Base-by-base conservation (phyloP, 1,140 invertebrate species). In the Ooceraea biroi region DNA sequence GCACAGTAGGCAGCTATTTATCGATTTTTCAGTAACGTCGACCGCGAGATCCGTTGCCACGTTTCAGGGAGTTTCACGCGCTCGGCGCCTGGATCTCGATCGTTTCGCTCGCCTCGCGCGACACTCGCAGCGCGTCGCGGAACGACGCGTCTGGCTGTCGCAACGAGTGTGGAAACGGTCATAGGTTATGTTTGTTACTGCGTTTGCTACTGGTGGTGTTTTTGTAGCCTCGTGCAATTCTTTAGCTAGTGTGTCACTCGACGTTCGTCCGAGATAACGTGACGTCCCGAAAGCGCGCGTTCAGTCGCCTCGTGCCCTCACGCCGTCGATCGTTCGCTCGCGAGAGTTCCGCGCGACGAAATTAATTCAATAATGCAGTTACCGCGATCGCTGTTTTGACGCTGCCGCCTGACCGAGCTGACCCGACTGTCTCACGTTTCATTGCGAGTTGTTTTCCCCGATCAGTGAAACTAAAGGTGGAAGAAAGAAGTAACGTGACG, bases 121-220 rank as follows among this genome's bases (percentile, higher is more conserved):
- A 60, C 55, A 12, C 48, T 11, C 52, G 30, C 72, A 12, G n/a
- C 22, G 52, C 44, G 22, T 55, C 63, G 11, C 8, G 10, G 0
- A 22, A n/a, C 12, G 85, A 63, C 61, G 73, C 22, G 17, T 60
- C 73, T n/a, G 4, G 17, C 0, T 17, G 48, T 63, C 17, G 55
- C 41, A 44, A 63, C 19, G 36, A 55, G 1, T 61, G 73, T 12
- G 72, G 57, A 72, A 10, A 27, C 27, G 25, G 69, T 88, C 55
- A 7, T 84, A 88, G 86, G 86, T 88, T 88, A 88, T 88, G 82
- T 87, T 87, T 80, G 66, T 72, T 44, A 44, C 36, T 86, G 48
- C 44, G 27, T 74, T n/a, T n/a, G n/a, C n/a, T 46, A 22, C 4
- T 14, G 36, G 5, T 61, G 17, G 52, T 57, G 8, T 48, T 41